Evolutionary conservation across 2,113 vertebrate genomes (phyloP), one percentile per base, ranked within the genome.

Genomic region (Rhineura floridana): DNA sequence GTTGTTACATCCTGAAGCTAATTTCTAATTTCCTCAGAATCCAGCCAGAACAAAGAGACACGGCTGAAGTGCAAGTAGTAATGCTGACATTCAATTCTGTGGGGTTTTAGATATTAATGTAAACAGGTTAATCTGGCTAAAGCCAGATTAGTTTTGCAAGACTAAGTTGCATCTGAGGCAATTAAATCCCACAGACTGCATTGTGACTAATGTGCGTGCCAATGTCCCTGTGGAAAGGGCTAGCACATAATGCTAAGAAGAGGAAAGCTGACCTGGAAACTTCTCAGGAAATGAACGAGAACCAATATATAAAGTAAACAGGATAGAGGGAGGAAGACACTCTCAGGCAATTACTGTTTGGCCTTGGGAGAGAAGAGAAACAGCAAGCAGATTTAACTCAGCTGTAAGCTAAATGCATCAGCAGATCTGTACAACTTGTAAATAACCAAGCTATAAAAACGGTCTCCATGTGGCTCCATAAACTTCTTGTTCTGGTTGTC

Each of bases 111-210:
- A 94, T 91, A 94, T 91, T 94, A 88, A 93, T 95, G 91, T 93
- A 94, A 94, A 92, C 93, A 87, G 95, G 89, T 93, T 95, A 93
- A 95, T 94, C 93, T 91, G 88, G 81, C 76, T 87, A 90, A 82
- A 75, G 80, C 87, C 87, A 87, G 94, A 95, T 93, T 92, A 91
- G 92, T 89, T 90, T 88, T 83, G 92, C 90, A 90, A 83, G 85
- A 93, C 78, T 81, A 87, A 87, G 48, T 85, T 91, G 72, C 46
- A 79, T 94, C 87, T 88, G 87, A 82, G 62, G 75, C 85, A 91
- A 90, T 91, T 91, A 78, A 90, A 88, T 91, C 89, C 86, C 46
- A 84, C 48, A 84, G 81, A 83, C 62, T 82, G 88, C 42, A 85
- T 76, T 36, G 83, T 78, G 87, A 50, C 11, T 88, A 84, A 93